A percentile compares a stretch with the other conserved stretches of the same genome.
These are phyloP conservation scores for Hycleus phaleratus DNA, from an alignment of 1,140 invertebrate genomes.

Conservation along the genomic window DNA sequence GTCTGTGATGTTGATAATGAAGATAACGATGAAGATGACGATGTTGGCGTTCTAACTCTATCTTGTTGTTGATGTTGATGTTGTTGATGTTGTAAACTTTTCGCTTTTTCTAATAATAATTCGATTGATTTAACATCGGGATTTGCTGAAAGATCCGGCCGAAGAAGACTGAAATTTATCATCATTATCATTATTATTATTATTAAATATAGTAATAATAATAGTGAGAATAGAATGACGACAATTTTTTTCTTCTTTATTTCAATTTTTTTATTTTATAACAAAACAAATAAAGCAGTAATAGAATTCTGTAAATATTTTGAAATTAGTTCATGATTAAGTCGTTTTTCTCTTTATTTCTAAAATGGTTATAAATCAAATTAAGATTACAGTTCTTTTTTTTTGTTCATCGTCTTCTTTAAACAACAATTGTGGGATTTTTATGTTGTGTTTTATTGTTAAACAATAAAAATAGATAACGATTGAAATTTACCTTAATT, in stretches of 20 bases:
- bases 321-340: constrained; percentile 6
- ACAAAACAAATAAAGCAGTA: no score
- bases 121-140: constrained; percentile 65
- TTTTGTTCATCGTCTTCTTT: no score
- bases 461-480: neutral
- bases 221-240: no score
- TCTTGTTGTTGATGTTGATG: constrained; percentile 37
- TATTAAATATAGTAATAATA: no score
- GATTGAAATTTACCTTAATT: constrained; percentile 54
- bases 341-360: neutral
- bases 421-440: no score
- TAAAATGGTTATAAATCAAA: no score
- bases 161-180: constrained; percentile 55
- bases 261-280: no score
- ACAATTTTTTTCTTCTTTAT: no score
- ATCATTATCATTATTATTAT: no score
- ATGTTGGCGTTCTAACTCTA: constrained; percentile 30
- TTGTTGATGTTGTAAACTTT: constrained; percentile 51
- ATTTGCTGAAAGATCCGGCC: constrained; percentile 60
- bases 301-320: neutral
- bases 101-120: constrained; percentile 69
- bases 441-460: neutral
- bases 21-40: no score
- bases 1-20: no score
- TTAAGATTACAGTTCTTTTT: no score